Percentiles rank a stretch among this genome's conserved stretches.
Conservation (phyloP, 2,888 invertebrate genomes). For the Clivina fossor region DNA sequence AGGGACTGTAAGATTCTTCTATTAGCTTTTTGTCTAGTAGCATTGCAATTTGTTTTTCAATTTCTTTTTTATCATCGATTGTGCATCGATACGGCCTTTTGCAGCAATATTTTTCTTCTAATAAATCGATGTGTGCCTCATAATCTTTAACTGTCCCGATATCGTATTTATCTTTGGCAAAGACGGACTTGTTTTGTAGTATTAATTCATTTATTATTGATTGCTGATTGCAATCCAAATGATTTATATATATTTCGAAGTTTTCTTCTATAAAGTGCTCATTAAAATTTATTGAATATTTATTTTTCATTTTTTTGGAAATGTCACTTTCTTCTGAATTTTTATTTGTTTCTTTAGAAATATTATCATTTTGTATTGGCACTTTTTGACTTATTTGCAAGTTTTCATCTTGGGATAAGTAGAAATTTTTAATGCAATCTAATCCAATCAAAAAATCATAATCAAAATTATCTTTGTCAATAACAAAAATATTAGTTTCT, state of each 20-base stretch:
- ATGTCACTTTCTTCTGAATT: background rate
- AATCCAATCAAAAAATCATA: constrained; percentile 35
- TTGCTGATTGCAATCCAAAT: constrained; percentile 26
- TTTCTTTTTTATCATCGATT: constrained; percentile 35
- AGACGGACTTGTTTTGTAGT: constrained; percentile 38
- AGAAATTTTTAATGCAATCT: constrained; percentile 37
- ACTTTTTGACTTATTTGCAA: constrained; percentile 33
- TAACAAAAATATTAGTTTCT: constrained; percentile 32
- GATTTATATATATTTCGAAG: constrained; percentile 30
- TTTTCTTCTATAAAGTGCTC: constrained; percentile 18
- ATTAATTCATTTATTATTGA: constrained; percentile 32
- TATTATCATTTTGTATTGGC: constrained; percentile 1
- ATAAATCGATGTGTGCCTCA: constrained; percentile 35
- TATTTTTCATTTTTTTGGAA: constrained; percentile 4
- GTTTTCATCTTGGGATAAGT: constrained; percentile 34
- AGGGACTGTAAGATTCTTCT: constrained; percentile 14
- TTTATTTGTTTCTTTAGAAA: background rate
- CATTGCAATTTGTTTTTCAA: constrained; percentile 14
- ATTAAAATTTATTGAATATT: background rate
- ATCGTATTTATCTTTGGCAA: constrained; percentile 38
- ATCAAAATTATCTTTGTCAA: constrained; percentile 30
- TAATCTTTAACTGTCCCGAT: constrained; percentile 33
- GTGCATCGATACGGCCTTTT: constrained; percentile 35
- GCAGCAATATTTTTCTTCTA: constrained; percentile 34
- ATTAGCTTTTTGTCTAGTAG: background rate